phyloP scores from a whole-genome alignment of 2,113 vertebrate genomes.

The Hypomesus transpacificus region DNA sequence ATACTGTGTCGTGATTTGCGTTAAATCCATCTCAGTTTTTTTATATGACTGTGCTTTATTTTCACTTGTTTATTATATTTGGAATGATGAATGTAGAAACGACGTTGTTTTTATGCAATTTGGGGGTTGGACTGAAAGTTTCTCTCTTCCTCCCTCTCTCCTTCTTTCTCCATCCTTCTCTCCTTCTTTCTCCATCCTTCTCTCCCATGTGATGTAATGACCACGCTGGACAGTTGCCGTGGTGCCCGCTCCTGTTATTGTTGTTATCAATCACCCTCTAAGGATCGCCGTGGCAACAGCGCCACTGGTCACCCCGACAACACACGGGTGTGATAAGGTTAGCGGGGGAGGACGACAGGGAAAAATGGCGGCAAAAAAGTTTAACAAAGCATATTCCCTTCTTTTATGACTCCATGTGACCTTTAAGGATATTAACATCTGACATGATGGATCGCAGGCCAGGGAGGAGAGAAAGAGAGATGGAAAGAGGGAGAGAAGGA shows the following conservation, averaged over 20 bases:
- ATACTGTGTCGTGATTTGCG: no score
- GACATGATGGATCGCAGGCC: conserved; percentile 60
- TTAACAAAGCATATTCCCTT: conserved; percentile 64
- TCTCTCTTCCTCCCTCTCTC: background rate
- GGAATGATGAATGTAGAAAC: no score
- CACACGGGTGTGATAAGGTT: conserved; percentile 53
- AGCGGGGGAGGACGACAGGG: conserved; percentile 29
- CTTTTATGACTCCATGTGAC: conserved; percentile 65
- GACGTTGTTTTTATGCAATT: background rate
- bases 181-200: background rate
- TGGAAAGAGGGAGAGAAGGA: conserved; percentile 5
- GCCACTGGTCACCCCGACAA: conserved; percentile 28
- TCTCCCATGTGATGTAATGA: conserved; percentile 39
- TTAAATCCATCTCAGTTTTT: background rate
- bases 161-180: background rate
- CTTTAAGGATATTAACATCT: conserved; percentile 69
- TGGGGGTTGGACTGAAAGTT: background rate
- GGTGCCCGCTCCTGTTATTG: conserved; percentile 47
- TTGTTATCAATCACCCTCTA: conserved; percentile 62
- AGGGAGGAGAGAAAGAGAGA: conserved; percentile 23
- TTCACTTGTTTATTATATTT: background rate
- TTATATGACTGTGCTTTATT: conserved; percentile 9
- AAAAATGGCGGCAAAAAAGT: conserved; percentile 49
- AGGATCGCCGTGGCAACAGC: conserved; percentile 46
- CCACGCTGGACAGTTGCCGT: conserved; percentile 6